Conservation (phyloP, 2,113 vertebrate genomes). For the Trinectes maculatus region DNA sequence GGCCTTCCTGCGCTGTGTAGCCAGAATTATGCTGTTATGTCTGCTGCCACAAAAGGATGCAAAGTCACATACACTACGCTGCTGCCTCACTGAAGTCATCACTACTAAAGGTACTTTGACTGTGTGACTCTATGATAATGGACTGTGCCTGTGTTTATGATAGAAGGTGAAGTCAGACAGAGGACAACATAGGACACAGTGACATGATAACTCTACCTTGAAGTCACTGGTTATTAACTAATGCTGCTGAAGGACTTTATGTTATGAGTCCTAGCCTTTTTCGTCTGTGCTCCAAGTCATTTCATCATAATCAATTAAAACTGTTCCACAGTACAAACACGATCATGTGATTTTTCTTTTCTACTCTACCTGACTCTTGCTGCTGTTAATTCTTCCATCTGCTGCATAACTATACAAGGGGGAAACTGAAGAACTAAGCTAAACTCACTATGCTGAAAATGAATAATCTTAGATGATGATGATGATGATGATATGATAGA, state of each 20-base stretch:
- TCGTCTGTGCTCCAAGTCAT: not conserved
- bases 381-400: no score
- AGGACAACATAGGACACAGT: no score
- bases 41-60: constrained; percentile 91
- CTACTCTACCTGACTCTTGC: not conserved
- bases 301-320: not conserved
- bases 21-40: constrained; percentile 91
- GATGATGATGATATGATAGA: no score
- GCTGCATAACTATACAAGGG: no score
- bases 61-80: constrained; percentile 90
- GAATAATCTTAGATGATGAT: no score
- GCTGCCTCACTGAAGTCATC: constrained; percentile 95
- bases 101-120: constrained; percentile 88
- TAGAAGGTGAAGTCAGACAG: no score
- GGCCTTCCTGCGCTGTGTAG: constrained; percentile 91
- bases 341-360: not conserved
- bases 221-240: no score
- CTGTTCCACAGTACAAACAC: not conserved
- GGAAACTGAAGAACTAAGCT: no score
- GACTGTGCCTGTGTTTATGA: not conserved
- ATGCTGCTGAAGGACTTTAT: no score
- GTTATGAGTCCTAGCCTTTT: not conserved
- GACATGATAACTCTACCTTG: no score
- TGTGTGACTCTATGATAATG: not conserved
- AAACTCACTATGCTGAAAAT: no score